These are phyloP conservation scores for Trochalopteron elliotii DNA, from an alignment of 2,113 vertebrate genomes.

Conservation along the genomic window DNA sequence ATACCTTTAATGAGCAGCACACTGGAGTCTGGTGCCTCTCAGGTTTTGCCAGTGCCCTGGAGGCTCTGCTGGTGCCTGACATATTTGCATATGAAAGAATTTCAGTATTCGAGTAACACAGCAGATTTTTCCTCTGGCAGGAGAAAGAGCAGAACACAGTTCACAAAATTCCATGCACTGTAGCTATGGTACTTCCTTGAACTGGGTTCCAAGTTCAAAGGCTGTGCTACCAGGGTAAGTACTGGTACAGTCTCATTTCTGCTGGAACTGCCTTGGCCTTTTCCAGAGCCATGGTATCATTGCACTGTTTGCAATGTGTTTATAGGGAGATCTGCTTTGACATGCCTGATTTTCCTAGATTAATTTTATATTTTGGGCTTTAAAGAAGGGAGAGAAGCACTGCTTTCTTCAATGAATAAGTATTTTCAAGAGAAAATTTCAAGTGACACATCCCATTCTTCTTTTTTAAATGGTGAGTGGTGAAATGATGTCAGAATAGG, in stretches of 20 bases:
- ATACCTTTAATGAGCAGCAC: conserved; percentile 43
- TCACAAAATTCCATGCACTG: not conserved
- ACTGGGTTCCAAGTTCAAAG: not conserved
- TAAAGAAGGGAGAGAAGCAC: not conserved
- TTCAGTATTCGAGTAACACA: conserved; percentile 7
- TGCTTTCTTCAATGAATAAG: not conserved
- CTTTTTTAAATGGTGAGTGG: not conserved
- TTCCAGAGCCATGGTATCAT: not conserved
- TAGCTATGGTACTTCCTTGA: not conserved
- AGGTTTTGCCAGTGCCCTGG: conserved; percentile 47
- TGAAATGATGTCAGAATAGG: not conserved
- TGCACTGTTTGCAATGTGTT: not conserved
- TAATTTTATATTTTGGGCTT: not conserved
- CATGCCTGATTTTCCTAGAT: not conserved
- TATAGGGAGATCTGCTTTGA: not conserved
- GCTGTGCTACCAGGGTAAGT: conserved; percentile 41
- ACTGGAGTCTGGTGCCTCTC: not conserved
- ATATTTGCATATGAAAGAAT: conserved; percentile 65
- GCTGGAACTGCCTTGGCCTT: conserved; percentile 11
- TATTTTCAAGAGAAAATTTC: conserved; percentile 10
- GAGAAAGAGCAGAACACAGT: not conserved
- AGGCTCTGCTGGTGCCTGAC: conserved; percentile 46
- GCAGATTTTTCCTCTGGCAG: conserved; percentile 17
- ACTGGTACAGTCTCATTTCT: conserved; percentile 26
- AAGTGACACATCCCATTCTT: not conserved